phyloP scores from a whole-genome alignment of 2,797 vertebrate genomes.

The Sardinella longiceps region DNA sequence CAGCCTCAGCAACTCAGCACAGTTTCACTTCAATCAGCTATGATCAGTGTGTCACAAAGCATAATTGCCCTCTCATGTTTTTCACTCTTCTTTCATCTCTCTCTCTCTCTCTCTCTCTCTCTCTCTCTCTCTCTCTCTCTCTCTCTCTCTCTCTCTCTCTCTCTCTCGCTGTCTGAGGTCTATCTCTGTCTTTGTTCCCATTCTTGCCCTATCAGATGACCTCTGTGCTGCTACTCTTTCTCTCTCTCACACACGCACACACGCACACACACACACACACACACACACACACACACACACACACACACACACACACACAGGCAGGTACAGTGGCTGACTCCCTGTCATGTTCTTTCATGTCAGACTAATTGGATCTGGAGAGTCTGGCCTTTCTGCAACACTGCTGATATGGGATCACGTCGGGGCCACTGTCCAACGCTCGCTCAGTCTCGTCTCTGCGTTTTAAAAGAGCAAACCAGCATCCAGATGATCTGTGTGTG shows the following conservation, averaged over 20 bases:
- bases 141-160: neutral
- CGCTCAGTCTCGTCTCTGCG: neutral
- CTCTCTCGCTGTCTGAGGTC: no score
- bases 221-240: constrained; percentile 36
- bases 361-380: constrained; percentile 47
- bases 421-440: neutral
- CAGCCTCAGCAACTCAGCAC: no score
- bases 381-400: neutral
- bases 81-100: neutral
- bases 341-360: constrained; percentile 51
- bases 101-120: neutral
- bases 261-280: no score
- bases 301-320: no score
- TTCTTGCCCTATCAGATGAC: constrained; percentile 43
- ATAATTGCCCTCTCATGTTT: neutral
- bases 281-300: no score
- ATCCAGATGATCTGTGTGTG: constrained; percentile 21
- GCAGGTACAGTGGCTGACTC: constrained; percentile 42
- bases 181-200: constrained; percentile 27
- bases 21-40: no score
- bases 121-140: neutral
- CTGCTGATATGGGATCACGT: neutral
- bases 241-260: no score
- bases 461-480: neutral
- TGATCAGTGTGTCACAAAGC: no score